Conservation (phyloP, 2,797 vertebrate species). For the Syngnathus acus region DNA sequence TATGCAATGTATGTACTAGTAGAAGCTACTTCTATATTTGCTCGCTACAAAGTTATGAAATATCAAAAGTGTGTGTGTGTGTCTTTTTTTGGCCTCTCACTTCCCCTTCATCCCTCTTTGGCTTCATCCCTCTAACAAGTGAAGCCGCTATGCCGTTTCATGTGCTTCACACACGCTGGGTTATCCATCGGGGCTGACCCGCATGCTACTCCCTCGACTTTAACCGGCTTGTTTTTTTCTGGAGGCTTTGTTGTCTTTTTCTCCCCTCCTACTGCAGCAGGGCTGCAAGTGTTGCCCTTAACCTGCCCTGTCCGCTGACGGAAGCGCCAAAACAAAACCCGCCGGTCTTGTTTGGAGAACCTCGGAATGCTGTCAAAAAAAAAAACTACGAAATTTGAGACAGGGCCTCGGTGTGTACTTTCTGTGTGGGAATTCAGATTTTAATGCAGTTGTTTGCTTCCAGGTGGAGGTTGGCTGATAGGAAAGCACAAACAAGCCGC, state of each 20-base stretch:
- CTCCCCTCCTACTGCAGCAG: constrained; percentile 12
- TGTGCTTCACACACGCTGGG: constrained; percentile 51
- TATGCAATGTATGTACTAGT: constrained; percentile 13
- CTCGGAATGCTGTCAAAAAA: neutral
- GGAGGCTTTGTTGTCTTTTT: neutral
- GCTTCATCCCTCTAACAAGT: constrained; percentile 33
- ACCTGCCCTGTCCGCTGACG: constrained; percentile 41
- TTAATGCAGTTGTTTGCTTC: constrained; percentile 64
- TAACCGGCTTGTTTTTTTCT: constrained; percentile 19
- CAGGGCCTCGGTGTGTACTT: neutral
- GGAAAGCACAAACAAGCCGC: neutral
- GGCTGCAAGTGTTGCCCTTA: constrained; percentile 32
- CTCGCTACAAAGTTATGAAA: constrained; percentile 42
- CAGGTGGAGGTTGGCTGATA: constrained; percentile 4
- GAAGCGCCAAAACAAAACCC: constrained; percentile 47
- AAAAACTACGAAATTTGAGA: neutral
- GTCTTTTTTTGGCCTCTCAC: constrained; percentile 27
- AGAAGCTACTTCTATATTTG: neutral
- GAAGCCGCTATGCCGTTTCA: constrained; percentile 50
- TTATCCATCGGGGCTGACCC: constrained; percentile 47
- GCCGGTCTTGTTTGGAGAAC: constrained; percentile 31
- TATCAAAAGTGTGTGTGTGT: constrained; percentile 26
- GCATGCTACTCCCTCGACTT: constrained; percentile 30
- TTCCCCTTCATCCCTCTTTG: constrained; percentile 19
- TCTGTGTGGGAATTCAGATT: constrained; percentile 14